Evolutionary conservation across 2,888 invertebrate genomes (phyloP), one percentile per base, ranked within the genome.

Genomic region (Mechanitis messenoides): DNA sequence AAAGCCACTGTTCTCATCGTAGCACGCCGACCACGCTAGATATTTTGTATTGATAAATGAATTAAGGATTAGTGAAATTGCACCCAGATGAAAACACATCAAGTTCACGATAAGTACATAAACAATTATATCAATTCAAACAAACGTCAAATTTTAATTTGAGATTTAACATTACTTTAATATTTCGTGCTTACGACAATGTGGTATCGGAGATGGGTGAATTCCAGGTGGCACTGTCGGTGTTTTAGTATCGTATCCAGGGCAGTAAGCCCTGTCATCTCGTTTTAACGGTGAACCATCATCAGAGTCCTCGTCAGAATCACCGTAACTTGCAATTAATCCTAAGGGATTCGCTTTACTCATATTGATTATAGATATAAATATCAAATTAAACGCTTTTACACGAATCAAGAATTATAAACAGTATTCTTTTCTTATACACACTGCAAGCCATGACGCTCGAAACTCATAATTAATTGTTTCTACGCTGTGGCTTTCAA

Each of bases 11-110:
- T 80, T 78, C 65, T 92, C 91, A 76, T 92, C 92, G 59, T 91
- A 91, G 67, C 92, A 92, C 6, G 92, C 91, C 59, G 92, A 92
- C 92, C 92, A 92, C 1, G 89, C 92, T 91, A 78, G 2, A 74
- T 71, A 57, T 7, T 9, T 55, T 4, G 6, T 28, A 42, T 42
- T 20, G 11, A 35, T 38, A 55, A 20, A 9, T n/a, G 7, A 42
- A 45, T 42, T 31, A 31, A 53, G 11, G 7, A 28, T 2, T 33
- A 53, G 53, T 53, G 7, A 53, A 45, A 28, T 20, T 20, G 20
- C 20, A 20, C 20, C 20, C 20, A 20, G 20, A 20, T 20, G 20
- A 20, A 20, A 20, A 20, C 20, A 20, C 20, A 20, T 31, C 4
- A 31, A 20, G 3, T 33, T 33, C 7, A 46, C 33, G 46, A 42